Evolutionary conservation across 2,797 vertebrate genomes (phyloP).

Genomic region (Myripristis jacobus): DNA sequence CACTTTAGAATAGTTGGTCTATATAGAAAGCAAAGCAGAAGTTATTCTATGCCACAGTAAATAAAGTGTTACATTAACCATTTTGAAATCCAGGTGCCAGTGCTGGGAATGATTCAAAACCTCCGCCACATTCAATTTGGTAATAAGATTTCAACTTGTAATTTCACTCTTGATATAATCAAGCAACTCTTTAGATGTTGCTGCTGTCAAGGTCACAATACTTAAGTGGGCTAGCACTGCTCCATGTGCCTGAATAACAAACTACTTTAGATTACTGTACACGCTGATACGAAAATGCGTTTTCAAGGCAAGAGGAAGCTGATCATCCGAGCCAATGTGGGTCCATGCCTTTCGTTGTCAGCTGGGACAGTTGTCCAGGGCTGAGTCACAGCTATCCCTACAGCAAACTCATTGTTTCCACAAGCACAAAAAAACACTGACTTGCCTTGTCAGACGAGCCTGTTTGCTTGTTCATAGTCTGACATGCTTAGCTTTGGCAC

Average conservation of each 20-base stretch:
- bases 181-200: background rate
- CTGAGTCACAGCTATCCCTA: constrained; percentile 45
- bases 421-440: constrained; percentile 29
- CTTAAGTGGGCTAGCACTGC: no score
- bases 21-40: background rate
- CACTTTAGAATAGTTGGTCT: background rate
- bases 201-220: background rate
- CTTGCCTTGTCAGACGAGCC: constrained; percentile 44
- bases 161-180: no score
- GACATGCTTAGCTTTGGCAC: constrained; percentile 67
- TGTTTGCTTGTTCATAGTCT: constrained; percentile 47
- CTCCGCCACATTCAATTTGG: no score
- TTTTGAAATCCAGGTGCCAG: background rate
- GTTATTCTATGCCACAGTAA: background rate
- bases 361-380: constrained; percentile 38
- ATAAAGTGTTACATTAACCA: background rate
- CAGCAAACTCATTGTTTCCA: constrained; percentile 69
- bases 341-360: constrained; percentile 34
- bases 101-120: background rate
- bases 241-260: background rate
- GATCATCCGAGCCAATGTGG: constrained; percentile 18
- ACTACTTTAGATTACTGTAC: background rate
- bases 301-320: constrained; percentile 5
- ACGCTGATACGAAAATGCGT: background rate
- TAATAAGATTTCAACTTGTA: background rate